Conservation (phyloP, 1,140 invertebrate genomes). For the Heliconius hewitsoni region DNA sequence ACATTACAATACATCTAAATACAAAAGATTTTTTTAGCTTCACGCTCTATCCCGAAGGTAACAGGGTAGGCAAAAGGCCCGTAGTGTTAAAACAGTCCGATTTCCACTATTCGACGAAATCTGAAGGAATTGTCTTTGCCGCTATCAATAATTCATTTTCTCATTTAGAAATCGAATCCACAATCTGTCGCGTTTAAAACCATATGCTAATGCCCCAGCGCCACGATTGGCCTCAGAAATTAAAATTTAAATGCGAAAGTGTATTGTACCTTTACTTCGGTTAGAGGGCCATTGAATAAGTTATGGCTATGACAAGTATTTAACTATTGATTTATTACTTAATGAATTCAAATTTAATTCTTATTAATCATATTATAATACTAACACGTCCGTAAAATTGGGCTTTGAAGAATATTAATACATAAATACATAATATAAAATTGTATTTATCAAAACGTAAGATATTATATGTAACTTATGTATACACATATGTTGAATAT, state of each 20-base stretch:
- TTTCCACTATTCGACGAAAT: no score
- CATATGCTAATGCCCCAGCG: no score
- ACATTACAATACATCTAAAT: not conserved
- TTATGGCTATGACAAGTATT: not conserved
- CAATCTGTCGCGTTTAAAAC: no score
- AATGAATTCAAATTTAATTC: not conserved
- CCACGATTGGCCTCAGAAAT: no score
- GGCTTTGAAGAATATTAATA: no score
- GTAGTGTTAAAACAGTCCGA: not conserved
- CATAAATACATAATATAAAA: no score
- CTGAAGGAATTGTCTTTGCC: no score
- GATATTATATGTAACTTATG: no score
- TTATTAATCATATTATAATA: not conserved
- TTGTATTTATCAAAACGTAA: not conserved
- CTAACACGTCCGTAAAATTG: not conserved
- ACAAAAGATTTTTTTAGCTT: not conserved
- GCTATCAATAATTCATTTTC: no score
- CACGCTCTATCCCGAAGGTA: no score
- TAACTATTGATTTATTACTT: not conserved
- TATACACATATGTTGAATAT: no score
- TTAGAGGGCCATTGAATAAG: not conserved
- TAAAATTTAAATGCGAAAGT: not conserved
- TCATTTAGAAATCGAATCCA: no score
- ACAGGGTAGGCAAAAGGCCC: not conserved
- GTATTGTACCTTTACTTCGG: not conserved